Evolutionary conservation across 2,888 invertebrate species (phyloP).

Genomic region (Ditula angustiorana): DNA sequence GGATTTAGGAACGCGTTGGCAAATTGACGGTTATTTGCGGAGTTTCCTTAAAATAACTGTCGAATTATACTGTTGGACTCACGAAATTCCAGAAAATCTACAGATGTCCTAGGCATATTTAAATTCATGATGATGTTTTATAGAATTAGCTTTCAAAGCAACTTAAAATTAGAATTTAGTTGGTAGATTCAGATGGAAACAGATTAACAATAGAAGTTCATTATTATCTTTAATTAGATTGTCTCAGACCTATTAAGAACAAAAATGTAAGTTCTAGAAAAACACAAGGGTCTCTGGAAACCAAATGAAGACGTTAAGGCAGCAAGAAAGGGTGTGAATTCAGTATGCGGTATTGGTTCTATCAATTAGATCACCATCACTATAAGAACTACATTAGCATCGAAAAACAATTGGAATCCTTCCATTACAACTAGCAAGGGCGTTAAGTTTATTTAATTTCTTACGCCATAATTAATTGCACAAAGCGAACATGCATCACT

Average conservation of each 20-base stretch:
- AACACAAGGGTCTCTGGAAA: not conserved
- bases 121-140: not conserved
- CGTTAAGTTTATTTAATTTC: slow-evolving; percentile 3
- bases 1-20: not conserved
- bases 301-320: not conserved
- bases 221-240: too few species aligned
- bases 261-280: not conserved
- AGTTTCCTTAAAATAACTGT: slow-evolving; percentile 13
- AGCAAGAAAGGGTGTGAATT: not conserved
- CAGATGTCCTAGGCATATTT: not conserved
- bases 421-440: not conserved
- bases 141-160: not conserved
- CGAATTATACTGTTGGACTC: not conserved
- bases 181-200: not conserved
- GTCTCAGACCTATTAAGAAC: too few species aligned
- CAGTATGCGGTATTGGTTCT: not conserved
- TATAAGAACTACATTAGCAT: not conserved
- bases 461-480: slow-evolving; percentile 9
- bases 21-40: slow-evolving; percentile 8
- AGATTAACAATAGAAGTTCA: too few species aligned
- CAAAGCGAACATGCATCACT: slow-evolving; percentile 18
- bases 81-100: not conserved
- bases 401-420: not conserved
- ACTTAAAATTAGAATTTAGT: not conserved
- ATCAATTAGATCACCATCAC: not conserved